Evolutionary conservation across 1,140 invertebrate genomes (phyloP).

Genomic region (Drosophila tsacasi): DNA sequence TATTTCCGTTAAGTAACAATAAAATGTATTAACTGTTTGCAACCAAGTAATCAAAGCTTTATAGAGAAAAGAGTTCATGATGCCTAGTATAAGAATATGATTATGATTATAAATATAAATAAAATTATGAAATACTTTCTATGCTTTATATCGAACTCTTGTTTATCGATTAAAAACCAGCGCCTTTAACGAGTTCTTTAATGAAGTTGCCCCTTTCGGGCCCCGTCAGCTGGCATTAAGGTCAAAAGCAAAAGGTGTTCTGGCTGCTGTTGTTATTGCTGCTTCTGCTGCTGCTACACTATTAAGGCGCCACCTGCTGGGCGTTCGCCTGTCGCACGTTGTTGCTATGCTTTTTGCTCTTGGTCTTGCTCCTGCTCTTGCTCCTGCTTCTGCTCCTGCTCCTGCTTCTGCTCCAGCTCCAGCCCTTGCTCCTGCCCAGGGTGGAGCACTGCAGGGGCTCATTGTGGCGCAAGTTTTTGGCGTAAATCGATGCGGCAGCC

Average conservation of each 20-base stretch:
- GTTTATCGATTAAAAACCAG: background rate
- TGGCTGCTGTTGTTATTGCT: conserved; percentile 13
- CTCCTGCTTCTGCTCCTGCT: background rate
- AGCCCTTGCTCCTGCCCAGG: background rate
- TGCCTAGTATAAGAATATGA: background rate
- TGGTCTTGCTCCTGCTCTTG: background rate
- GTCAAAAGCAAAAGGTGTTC: conserved; percentile 53
- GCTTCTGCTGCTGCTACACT: conserved; percentile 7
- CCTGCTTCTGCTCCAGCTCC: background rate
- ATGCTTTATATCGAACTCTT: background rate
- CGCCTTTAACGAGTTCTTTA: conserved; percentile 29
- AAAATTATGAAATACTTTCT: background rate
- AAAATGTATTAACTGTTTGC: background rate
- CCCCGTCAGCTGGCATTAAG: conserved; percentile 65
- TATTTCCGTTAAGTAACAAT: background rate
- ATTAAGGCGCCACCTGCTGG: conserved; percentile 15
- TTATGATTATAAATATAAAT: background rate
- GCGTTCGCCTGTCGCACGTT: background rate
- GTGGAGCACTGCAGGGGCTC: conserved; percentile 54
- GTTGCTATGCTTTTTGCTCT: conserved; percentile 2
- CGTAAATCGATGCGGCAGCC: conserved; percentile 79
- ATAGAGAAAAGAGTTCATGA: no score
- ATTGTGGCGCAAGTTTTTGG: conserved; percentile 73
- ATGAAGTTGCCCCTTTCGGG: conserved; percentile 59
- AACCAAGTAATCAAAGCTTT: background rate